Percentiles rank a stretch among this genome's conserved stretches.
Conservation (phyloP, 2,113 vertebrate genomes). For the Suncus etruscus region DNA sequence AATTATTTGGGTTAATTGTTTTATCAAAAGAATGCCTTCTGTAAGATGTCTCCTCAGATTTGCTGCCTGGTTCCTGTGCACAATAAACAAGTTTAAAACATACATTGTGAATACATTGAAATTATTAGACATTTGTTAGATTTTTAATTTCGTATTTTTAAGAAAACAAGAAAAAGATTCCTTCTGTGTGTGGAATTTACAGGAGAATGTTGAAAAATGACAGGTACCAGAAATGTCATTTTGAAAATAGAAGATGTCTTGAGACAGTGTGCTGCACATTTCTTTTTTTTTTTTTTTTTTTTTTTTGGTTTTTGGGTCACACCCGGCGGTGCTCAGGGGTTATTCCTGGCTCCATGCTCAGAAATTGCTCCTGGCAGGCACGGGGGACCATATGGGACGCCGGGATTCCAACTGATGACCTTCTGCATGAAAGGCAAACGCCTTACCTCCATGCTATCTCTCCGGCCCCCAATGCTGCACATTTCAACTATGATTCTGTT, state of each 20-base stretch:
- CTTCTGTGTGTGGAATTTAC: not conserved
- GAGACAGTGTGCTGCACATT: not conserved
- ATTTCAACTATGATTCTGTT: not conserved
- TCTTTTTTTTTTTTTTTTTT: too few relatives aligned
- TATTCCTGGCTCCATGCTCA: too few relatives aligned
- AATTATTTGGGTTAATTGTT: not conserved
- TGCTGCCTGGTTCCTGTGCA: not conserved
- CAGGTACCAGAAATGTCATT: not conserved
- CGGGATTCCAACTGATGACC: too few relatives aligned
- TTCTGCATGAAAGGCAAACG: too few relatives aligned
- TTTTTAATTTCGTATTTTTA: not conserved
- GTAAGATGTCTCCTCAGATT: not conserved
- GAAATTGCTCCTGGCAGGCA: too few relatives aligned
- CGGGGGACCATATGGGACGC: too few relatives aligned
- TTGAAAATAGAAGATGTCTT: constrained; percentile 16
- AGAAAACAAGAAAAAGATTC: not conserved
- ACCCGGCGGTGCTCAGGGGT: too few relatives aligned
- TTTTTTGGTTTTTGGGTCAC: too few relatives aligned
- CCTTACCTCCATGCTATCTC: too few relatives aligned
- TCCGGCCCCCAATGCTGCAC: too few relatives aligned
- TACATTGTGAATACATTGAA: not conserved
- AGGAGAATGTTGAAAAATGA: not conserved
- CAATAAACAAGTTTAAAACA: not conserved
- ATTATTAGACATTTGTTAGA: not conserved
- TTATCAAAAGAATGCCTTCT: not conserved